These are phyloP conservation scores for Saccopteryx leptura DNA, from an alignment of 2,113 vertebrate species.

Conservation along the genomic window DNA sequence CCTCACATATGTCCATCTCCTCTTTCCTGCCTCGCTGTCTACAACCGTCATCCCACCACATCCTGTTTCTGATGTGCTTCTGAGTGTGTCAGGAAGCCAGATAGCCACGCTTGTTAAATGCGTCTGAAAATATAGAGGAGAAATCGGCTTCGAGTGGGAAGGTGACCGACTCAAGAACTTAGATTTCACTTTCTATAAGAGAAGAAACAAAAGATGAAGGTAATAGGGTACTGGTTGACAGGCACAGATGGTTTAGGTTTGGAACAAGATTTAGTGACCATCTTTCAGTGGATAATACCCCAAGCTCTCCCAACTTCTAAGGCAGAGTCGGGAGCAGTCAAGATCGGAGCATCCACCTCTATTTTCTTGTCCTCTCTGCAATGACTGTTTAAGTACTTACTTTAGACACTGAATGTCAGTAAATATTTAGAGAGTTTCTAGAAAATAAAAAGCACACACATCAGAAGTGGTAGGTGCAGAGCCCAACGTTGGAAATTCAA, in stretches of 20 bases:
- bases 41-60: neutral
- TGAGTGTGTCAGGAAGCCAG: neutral
- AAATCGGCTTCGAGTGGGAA: neutral
- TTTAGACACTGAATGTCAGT: neutral
- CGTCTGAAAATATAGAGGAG: neutral
- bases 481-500: neutral
- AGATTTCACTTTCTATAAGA: neutral
- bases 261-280: neutral
- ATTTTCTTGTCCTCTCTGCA: neutral
- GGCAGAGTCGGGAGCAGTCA: neutral
- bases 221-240: neutral
- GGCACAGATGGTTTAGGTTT: neutral
- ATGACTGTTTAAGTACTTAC: neutral
- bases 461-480: neutral
- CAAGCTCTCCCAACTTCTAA: neutral
- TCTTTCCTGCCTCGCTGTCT: neutral
- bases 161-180: neutral
- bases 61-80: neutral
- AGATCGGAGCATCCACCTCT: neutral
- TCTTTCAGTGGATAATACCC: neutral
- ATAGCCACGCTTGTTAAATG: neutral
- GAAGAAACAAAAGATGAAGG: neutral
- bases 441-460: neutral
- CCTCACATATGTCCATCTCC: neutral
- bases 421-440: neutral